Conservation (phyloP, 1,140 invertebrate species). For the Ceratitis capitata region DNA sequence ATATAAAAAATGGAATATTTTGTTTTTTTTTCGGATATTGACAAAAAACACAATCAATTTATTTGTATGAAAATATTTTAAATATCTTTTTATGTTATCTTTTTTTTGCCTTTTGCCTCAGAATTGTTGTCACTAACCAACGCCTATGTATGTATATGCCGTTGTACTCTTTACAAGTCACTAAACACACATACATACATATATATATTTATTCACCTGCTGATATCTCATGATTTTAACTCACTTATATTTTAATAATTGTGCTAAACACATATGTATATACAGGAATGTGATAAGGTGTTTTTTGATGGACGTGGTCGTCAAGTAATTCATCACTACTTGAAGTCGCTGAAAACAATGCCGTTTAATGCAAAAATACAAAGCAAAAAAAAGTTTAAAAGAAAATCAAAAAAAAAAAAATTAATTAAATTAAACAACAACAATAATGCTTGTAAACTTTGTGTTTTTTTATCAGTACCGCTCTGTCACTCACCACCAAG, state of each 20-base stretch:
- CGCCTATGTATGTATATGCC: background rate
- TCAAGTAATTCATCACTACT: background rate
- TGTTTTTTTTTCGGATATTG: no score
- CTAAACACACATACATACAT: background rate
- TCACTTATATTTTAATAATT: background rate
- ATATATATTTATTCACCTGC: no score
- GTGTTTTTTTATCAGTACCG: background rate
- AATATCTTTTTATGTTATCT: no score
- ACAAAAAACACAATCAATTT: no score
- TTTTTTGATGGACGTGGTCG: background rate
- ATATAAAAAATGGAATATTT: no score
- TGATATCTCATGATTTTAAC: background rate
- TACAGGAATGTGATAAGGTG: slow-evolving; percentile 11
- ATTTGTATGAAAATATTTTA: no score
- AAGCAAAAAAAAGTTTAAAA: background rate
- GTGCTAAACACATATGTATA: no score
- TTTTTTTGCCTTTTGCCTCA: no score
- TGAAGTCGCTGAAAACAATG: background rate
- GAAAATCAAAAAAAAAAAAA: background rate
- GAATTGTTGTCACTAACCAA: no score
- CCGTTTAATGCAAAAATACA: background rate
- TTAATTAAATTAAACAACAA: background rate
- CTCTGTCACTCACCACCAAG: background rate
- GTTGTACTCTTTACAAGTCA: background rate
- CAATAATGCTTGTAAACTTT: background rate